A percentile compares a stretch with the other conserved stretches of the same genome.
phyloP scores from a whole-genome alignment of 2,888 invertebrate genomes.

The Drosophila borealis region DNA sequence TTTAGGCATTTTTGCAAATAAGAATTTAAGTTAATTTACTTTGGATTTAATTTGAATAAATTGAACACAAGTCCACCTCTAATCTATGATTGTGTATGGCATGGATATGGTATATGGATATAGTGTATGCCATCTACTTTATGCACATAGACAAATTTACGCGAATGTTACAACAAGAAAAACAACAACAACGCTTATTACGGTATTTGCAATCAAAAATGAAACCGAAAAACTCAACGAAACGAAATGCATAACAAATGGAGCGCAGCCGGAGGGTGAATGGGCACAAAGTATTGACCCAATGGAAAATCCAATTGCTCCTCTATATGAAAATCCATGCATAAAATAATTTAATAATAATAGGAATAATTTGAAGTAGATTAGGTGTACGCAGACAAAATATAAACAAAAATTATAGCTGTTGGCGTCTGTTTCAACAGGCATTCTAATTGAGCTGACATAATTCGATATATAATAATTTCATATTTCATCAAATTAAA shows the following conservation, averaged over 20 bases:
- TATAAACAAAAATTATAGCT: constrained; percentile 4
- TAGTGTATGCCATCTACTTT: constrained; percentile 7
- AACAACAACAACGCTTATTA: constrained; percentile 26
- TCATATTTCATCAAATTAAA: neutral
- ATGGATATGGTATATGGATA: neutral
- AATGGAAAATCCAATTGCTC: constrained; percentile 23
- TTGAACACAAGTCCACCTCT: neutral
- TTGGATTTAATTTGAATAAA: too few relatives aligned
- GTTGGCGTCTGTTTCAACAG: neutral
- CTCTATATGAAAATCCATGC: neutral
- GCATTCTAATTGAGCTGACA: too few relatives aligned
- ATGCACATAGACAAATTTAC: constrained; percentile 34
- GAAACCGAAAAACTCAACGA: constrained; percentile 10
- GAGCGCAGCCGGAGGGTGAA: constrained; percentile 5
- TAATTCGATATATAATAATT: too few relatives aligned
- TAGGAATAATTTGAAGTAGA: constrained; percentile 21
- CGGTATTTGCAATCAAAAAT: constrained; percentile 37
- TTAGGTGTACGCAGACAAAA: neutral
- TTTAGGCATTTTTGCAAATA: too few relatives aligned
- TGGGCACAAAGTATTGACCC: constrained; percentile 10
- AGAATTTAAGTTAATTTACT: too few relatives aligned
- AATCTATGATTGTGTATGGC: neutral
- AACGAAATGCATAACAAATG: constrained; percentile 32
- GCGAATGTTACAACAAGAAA: constrained; percentile 22
- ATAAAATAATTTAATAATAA: constrained; percentile 23